Evolutionary conservation across 2,888 invertebrate species (phyloP).

Genomic region (Scaptomyza polygonia): DNA sequence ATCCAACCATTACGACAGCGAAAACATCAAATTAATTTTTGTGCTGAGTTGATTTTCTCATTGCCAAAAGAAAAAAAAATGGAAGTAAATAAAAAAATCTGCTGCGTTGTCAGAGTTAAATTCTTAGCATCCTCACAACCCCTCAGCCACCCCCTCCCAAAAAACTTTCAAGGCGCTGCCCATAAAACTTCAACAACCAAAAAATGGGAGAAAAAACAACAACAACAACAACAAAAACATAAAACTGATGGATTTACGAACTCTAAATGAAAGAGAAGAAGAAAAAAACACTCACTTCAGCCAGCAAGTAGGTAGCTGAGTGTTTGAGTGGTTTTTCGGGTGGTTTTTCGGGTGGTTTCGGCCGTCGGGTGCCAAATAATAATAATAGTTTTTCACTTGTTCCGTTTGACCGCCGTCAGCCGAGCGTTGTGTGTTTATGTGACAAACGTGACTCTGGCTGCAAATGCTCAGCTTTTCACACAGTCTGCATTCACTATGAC

Average conservation of each 20-base stretch:
- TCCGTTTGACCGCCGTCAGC: constrained; percentile 75
- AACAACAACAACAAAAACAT: no score
- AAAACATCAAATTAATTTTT: constrained; percentile 64
- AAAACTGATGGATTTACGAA: constrained; percentile 80
- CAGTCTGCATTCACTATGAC: constrained; percentile 15
- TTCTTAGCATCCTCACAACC: no score
- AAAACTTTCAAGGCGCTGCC: constrained; percentile 32
- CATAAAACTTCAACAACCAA: constrained; percentile 65
- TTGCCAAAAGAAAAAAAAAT: background rate
- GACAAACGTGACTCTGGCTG: constrained; percentile 80
- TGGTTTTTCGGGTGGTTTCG: constrained; percentile 16
- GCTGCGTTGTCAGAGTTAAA: constrained; percentile 61
- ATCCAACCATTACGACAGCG: constrained; percentile 17
- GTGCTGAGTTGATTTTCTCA: constrained; percentile 42
- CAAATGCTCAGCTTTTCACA: constrained; percentile 76
- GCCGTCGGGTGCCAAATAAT: constrained; percentile 68
- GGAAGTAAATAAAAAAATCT: no score
- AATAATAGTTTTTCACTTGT: constrained; percentile 79
- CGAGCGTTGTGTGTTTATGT: constrained; percentile 78
- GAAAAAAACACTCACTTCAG: constrained; percentile 53
- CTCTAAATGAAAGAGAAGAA: constrained; percentile 26
- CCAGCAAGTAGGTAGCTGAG: constrained; percentile 42
- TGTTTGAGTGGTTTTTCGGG: constrained; percentile 21
- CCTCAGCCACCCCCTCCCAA: background rate
- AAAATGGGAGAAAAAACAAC: constrained; percentile 20